A percentile compares a stretch with the other conserved stretches of the same genome.
Conservation (phyloP, 2,888 invertebrate genomes). For the Eledone cirrhosa region DNA sequence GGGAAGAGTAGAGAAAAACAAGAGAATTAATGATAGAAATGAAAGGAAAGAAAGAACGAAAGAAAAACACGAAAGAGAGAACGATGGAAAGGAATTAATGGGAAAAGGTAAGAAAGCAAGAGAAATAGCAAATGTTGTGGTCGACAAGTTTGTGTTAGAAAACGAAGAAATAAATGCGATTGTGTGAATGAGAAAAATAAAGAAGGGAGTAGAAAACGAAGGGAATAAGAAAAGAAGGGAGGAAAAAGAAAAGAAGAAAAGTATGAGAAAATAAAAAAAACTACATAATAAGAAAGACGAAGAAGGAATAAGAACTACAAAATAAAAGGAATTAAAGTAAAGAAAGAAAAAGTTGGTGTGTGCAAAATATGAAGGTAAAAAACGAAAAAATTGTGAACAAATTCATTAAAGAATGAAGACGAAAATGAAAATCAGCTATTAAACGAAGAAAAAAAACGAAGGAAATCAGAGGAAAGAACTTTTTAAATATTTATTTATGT, state of each 20-base stretch:
- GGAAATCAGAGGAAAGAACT: too few species aligned
- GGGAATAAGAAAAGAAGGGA: neutral
- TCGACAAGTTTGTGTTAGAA: neutral
- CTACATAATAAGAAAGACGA: neutral
- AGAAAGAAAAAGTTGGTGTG: neutral
- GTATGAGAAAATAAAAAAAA: neutral
- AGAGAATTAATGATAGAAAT: too few species aligned
- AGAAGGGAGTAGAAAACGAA: neutral
- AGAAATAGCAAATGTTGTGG: neutral
- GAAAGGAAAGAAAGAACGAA: neutral
- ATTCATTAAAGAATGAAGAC: neutral
- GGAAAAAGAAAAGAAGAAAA: neutral
- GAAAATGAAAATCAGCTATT: neutral
- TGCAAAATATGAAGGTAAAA: neutral
- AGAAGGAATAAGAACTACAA: neutral
- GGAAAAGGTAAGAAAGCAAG: neutral
- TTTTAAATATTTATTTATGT: too few species aligned
- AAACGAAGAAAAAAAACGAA: neutral
- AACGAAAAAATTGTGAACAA: neutral
- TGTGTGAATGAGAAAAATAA: neutral
- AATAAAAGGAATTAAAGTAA: neutral
- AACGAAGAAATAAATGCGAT: neutral
- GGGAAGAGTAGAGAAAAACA: too few species aligned
- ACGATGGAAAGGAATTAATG: neutral
- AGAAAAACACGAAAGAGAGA: neutral